Evolutionary conservation across 1,140 invertebrate genomes (phyloP), one percentile per base, ranked within the genome.

Genomic region (Pygmarrhopalites habei): DNA sequence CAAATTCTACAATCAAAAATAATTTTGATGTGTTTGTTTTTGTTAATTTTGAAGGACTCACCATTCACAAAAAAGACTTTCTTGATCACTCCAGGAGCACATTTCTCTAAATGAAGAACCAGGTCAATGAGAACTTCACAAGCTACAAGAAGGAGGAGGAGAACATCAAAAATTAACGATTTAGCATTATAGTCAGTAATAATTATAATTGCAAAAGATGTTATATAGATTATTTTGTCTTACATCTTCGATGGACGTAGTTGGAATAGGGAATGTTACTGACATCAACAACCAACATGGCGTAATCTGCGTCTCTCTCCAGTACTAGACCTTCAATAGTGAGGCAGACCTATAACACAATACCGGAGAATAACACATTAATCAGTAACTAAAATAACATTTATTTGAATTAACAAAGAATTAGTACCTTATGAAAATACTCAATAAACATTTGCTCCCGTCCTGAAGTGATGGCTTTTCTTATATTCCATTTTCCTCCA

Each of bases 61-160:
- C 51, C 51, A 25, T 56, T 56, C 3, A 56, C 53, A 26, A 56
- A 35, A 23, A 12, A 56, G 10, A 56, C 53, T 56, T 56, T 56
- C 23, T 39, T 56, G 53, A 56, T 56, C 3, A 35, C 21, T 7
- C 14, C 30, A 7, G 53, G 53, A 15, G 7, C 30, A n/a, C 3
- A 4, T 5, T 39, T 56, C 39, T 56, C 53, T 3, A 56, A 3
- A 3, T 7, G 4, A 23, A 14, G 5, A 14, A 56, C 53, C 15
- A 56, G 30, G 3, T 35, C 21, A 4, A 56, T 3, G 19, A 56
- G 53, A 14, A 56, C 53, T 28, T 56, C 30, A 3, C 5, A 12
- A 7, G 53, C 53, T 56, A 26, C 7, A 47, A 35, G 15, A 7
- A 35, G 15, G 15, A 52, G 28, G n/a, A n/a, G n/a, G n/a, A n/a